These are phyloP conservation scores for Neoitamus cyanurus DNA, from an alignment of 2,888 invertebrate genomes.

Conservation along the genomic window DNA sequence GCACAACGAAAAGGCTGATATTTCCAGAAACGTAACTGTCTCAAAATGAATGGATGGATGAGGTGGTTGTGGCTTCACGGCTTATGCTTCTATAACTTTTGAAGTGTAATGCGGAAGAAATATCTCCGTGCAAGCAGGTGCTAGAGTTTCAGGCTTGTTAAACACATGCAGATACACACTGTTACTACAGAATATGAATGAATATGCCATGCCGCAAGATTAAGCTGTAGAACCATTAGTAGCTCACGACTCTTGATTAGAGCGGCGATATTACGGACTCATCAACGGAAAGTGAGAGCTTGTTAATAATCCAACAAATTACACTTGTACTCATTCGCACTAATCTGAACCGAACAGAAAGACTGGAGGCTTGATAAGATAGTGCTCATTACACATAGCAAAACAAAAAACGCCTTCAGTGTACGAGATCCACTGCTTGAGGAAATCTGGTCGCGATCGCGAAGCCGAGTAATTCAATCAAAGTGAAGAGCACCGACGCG, in stretches of 20 bases:
- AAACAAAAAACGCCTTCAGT: background rate
- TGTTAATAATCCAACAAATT: slow-evolving; percentile 36
- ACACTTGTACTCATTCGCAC: slow-evolving; percentile 1
- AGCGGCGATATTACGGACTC: background rate
- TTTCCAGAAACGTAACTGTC: background rate
- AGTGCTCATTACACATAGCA: background rate
- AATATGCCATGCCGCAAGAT: background rate
- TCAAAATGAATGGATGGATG: background rate
- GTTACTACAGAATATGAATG: background rate
- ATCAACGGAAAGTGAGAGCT: slow-evolving; percentile 23
- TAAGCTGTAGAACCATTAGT: background rate
- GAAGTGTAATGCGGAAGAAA: slow-evolving; percentile 29
- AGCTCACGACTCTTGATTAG: background rate
- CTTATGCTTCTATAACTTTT: background rate
- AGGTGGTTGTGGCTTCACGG: background rate
- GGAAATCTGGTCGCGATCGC: slow-evolving; percentile 33
- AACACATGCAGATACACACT: background rate
- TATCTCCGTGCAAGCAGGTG: background rate
- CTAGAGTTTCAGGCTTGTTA: background rate
- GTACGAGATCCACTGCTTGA: background rate
- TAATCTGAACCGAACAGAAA: slow-evolving; percentile 21
- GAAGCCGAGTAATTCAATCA: slow-evolving; percentile 34
- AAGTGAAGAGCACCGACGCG: slow-evolving; percentile 29
- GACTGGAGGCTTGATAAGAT: slow-evolving; percentile 27
- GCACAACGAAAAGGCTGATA: background rate